Conservation (phyloP, 64 coral and sea anemone species). For the Pachyseris speciosa region DNA sequence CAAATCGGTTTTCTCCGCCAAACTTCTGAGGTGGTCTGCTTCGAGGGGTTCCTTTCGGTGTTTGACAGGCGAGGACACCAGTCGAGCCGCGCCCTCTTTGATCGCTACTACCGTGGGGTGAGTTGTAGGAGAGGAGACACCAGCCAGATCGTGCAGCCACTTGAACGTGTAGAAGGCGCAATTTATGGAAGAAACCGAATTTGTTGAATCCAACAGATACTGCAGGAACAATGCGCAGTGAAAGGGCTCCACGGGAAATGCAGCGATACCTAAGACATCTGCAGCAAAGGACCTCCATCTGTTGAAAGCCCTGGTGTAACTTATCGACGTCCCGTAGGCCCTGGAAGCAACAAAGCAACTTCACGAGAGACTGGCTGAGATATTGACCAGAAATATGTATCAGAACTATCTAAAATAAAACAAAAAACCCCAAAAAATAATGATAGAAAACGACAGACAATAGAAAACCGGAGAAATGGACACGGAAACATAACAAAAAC, state of each 20-base stretch:
- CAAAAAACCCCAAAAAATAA: background rate
- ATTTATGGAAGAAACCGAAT: constrained; percentile 24
- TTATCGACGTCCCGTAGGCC: background rate
- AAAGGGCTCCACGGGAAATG: constrained; percentile 12
- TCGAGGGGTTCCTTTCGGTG: background rate
- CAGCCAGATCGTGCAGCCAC: constrained; percentile 11
- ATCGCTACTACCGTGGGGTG: constrained; percentile 7
- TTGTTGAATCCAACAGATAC: background rate
- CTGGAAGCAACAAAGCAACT: background rate
- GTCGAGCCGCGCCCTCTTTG: background rate
- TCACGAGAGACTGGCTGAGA: background rate
- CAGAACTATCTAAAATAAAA: background rate
- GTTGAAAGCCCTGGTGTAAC: constrained; percentile 6
- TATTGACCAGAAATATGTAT: background rate
- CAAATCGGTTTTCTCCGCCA: background rate
- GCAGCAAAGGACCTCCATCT: constrained; percentile 11
- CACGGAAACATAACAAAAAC: background rate
- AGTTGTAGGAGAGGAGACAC: constrained; percentile 9
- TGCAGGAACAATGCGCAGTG: constrained; percentile 4
- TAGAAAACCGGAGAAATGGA: background rate
- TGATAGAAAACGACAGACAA: constrained; percentile 1
- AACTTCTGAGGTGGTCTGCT: background rate
- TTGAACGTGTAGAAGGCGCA: constrained; percentile 29
- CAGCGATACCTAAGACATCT: background rate
- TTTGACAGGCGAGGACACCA: background rate